Evolutionary conservation across 2,888 invertebrate genomes (phyloP).

Genomic region (Ormyrus thymus): DNA sequence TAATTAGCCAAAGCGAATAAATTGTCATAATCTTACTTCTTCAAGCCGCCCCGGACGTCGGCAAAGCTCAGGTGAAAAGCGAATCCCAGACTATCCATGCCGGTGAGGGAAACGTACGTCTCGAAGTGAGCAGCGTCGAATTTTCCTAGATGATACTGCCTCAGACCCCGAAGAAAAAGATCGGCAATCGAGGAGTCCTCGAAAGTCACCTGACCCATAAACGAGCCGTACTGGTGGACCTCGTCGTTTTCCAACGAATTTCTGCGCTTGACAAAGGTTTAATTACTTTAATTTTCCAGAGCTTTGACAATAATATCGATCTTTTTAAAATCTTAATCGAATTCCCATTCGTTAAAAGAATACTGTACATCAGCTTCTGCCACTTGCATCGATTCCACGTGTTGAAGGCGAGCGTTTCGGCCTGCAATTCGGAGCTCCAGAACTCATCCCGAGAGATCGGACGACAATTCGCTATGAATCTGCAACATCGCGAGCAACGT

Average conservation of each 20-base stretch:
- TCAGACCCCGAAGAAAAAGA: slow-evolving; percentile 77
- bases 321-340: too few relatives aligned
- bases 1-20: too few relatives aligned
- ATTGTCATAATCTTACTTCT: slow-evolving; percentile 25
- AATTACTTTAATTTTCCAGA: neutral
- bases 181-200: slow-evolving; percentile 72
- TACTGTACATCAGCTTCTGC: slow-evolving; percentile 63
- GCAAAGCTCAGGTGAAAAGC: slow-evolving; percentile 17
- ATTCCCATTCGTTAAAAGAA: neutral
- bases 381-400: slow-evolving; percentile 79
- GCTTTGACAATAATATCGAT: neutral
- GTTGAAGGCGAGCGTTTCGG: slow-evolving; percentile 78
- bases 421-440: slow-evolving; percentile 77
- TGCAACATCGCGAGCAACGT: slow-evolving; percentile 65
- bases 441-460: slow-evolving; percentile 78
- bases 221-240: slow-evolving; percentile 81
- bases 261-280: slow-evolving; percentile 64
- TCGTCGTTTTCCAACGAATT: slow-evolving; percentile 75
- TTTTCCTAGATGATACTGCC: slow-evolving; percentile 75
- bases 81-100: slow-evolving; percentile 55
- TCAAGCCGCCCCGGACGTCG: slow-evolving; percentile 19
- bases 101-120: slow-evolving; percentile 72
- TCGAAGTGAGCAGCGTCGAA: slow-evolving; percentile 66
- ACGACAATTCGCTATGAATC: slow-evolving; percentile 78
- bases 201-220: slow-evolving; percentile 78